Conservation (phyloP, 2,113 vertebrate species). For the Tursiops truncatus region DNA sequence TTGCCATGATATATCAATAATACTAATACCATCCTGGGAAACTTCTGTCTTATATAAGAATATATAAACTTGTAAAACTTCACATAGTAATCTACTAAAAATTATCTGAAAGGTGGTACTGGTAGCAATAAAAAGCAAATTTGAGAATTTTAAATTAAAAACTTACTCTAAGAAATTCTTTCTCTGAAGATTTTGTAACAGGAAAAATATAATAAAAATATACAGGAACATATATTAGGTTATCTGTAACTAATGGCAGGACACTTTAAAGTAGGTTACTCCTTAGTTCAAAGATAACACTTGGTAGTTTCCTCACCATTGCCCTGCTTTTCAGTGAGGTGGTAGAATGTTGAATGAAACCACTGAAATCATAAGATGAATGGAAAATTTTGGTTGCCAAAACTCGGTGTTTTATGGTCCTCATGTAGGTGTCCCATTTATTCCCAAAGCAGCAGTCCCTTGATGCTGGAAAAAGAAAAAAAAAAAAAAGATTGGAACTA, state of each 20-base stretch:
- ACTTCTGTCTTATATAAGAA: background rate
- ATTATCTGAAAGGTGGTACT: background rate
- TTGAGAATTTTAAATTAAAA: background rate
- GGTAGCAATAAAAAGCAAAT: background rate
- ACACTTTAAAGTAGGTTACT: background rate
- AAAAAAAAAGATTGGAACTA: background rate
- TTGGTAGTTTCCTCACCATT: conserved; percentile 40
- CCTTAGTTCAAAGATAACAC: background rate
- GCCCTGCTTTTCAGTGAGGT: conserved; percentile 55
- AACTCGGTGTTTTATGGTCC: conserved; percentile 58
- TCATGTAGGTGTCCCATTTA: conserved; percentile 56
- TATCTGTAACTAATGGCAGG: background rate
- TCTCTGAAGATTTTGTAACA: background rate
- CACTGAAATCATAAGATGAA: background rate
- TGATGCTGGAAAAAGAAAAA: background rate
- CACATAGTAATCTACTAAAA: background rate
- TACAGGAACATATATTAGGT: background rate
- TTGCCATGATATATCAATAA: background rate
- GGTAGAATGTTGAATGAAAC: conserved; percentile 69
- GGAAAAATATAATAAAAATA: background rate
- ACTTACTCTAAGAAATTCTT: background rate
- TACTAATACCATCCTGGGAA: background rate
- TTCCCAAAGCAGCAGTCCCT: background rate
- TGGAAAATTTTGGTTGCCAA: conserved; percentile 70
- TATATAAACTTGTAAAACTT: background rate